Percentiles rank a stretch among this genome's conserved stretches.
phyloP scores from a whole-genome alignment of 2,113 vertebrate genomes.

The Oceanites oceanicus region DNA sequence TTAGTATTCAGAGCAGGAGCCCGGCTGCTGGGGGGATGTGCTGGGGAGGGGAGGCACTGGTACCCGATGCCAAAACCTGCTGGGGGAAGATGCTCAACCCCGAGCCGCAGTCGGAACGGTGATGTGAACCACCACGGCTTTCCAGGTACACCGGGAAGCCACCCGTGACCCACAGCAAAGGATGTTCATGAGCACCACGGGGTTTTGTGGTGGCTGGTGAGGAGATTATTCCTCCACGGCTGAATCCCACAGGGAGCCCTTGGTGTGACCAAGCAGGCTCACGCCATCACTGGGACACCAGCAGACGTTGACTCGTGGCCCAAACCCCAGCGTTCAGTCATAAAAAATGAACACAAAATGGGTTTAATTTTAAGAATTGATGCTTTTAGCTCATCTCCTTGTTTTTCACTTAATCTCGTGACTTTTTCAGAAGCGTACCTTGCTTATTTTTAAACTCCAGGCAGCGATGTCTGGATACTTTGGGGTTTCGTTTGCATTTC shows the following conservation, averaged over 20 bases:
- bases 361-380: not conserved
- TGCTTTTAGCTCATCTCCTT: not conserved
- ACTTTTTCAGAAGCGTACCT: not conserved
- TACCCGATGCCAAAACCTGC: not conserved
- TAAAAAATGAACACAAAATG: not conserved
- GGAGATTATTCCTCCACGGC: not conserved
- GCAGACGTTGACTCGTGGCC: not conserved
- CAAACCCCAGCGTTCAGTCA: not conserved
- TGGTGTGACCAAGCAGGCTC: not conserved
- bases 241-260: not conserved
- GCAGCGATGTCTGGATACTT: not conserved
- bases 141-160: not conserved
- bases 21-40: not conserved
- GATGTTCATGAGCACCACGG: accelerated
- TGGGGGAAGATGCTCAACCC: not conserved
- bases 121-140: not conserved
- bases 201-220: not conserved
- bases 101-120: accelerated
- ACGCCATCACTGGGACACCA: accelerated
- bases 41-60: not conserved
- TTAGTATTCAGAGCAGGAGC: conserved; percentile 39
- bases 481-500: not conserved
- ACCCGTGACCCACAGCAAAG: not conserved
- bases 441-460: not conserved
- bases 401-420: accelerated